Conservation (phyloP, 2,888 invertebrate species). For the Perdita meconis region DNA sequence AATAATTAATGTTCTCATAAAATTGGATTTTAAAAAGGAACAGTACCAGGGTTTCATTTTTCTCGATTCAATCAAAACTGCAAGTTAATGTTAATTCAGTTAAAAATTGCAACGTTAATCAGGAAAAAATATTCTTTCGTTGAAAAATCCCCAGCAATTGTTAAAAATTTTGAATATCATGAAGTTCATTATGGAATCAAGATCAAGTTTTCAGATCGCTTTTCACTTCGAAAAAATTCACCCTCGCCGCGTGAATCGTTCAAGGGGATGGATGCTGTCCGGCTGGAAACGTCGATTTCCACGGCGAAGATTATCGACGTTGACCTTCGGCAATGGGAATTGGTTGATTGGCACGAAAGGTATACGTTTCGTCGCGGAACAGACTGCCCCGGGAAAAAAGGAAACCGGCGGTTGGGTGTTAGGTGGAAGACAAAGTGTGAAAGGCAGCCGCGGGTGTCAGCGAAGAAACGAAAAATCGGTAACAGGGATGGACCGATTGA, state of each 20-base stretch:
- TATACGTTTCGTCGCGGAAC: conserved; percentile 49
- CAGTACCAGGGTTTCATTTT: too few relatives aligned
- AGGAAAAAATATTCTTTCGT: too few relatives aligned
- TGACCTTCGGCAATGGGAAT: conserved; percentile 51
- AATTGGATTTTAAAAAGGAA: too few relatives aligned
- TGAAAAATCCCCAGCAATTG: too few relatives aligned
- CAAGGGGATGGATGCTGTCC: conserved; percentile 38
- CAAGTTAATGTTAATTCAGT: too few relatives aligned
- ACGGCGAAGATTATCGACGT: conserved; percentile 59
- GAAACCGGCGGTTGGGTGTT: conserved; percentile 4
- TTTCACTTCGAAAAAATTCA: conserved; percentile 6
- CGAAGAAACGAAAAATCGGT: conserved; percentile 18
- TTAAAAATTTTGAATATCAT: too few relatives aligned
- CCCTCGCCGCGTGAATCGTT: conserved; percentile 19
- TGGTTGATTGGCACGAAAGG: conserved; percentile 66
- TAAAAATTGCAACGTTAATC: too few relatives aligned
- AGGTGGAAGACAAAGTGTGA: conserved; percentile 36
- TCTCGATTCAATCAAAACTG: too few relatives aligned
- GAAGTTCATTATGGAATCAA: too few relatives aligned
- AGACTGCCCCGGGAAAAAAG: conserved; percentile 53
- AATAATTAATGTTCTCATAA: too few relatives aligned
- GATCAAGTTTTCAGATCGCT: neutral
- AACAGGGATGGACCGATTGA: conserved; percentile 15
- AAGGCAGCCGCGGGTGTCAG: conserved; percentile 14
- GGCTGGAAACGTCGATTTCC: conserved; percentile 65